Evolutionary conservation across 2,113 vertebrate species (phyloP), one percentile per base, ranked within the genome.

Genomic region (Chaetorhynchus papuensis): DNA sequence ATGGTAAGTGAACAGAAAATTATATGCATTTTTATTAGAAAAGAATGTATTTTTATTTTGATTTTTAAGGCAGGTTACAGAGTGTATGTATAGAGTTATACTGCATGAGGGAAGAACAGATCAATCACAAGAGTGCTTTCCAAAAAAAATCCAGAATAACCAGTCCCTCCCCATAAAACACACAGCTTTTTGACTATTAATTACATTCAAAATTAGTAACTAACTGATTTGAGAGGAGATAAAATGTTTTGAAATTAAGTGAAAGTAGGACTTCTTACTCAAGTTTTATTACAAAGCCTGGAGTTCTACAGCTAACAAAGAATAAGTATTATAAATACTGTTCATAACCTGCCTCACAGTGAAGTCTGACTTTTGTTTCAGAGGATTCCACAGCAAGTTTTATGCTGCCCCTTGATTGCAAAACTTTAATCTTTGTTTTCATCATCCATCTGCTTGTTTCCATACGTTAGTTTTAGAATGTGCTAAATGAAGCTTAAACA

Each of bases 401-500:
- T 86, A 53, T 57, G 54, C 37, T 53, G 41, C 49, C 14, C 30
- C 64, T 90, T 1, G 7, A 68, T 77, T 93, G 72, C 86, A 92
- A 89, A 92, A 94, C 93, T 91, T 89, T 90, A 92, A 94, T 96
- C 88, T 90, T 94, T 2, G 0, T 96, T 95, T 96, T 90, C 93
- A 82, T 94, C 93, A 87, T 90, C 93, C 93, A 89, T 94, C 93
- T 96, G 94, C 90, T 94, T 92, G 92, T 93, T 93, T 84, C 85
- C 76, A 71, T 95, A 86, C 13, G 1, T 96, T 94, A 81, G 80
- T 93, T 83, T 92, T 71, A 89, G 83, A 97, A 95, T 93, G 93
- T 92, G 96, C 90, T 94, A 92, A 97, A 96, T 97, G 94, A 96
- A 96, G 93, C 94, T 94, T 94, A 83, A 94, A 96, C 79, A 85